Evolutionary conservation across 1,140 invertebrate genomes (phyloP), one percentile per base, ranked within the genome.

Genomic region (Ostrea denselamellosa): DNA sequence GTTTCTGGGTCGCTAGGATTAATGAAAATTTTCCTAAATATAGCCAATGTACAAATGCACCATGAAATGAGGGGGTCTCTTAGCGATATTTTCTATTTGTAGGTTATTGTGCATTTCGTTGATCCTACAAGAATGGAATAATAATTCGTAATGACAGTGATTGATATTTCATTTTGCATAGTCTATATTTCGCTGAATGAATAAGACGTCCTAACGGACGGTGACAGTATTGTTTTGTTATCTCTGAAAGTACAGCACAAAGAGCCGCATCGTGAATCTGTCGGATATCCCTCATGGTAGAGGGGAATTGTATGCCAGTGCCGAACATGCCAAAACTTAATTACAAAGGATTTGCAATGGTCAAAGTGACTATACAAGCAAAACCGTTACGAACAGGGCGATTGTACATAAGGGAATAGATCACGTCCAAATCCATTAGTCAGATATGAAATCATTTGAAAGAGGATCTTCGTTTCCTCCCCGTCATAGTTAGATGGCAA

Each of bases 361-460:
- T 77, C 68, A 77, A 22, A 77, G 68, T 77, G 68, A 44, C 68
- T 77, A 77, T 77, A 77, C 68, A 34, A 77, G 2, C 22, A 34
- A 77, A 77, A 22, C 68, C 68, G 14, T 9, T 28, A 9, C 25
- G 28, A 77, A 77, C 68, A 77, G 68, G 68, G 68, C 68, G 28
- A 77, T 77, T 28, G 68, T 9, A 25, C 68, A 77, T 28, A 28
- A 0, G 68, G 68, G 68, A 77, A 77, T 77, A 77, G 68, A 77
- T 77, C 68, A 77, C 68, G 68, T 77, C 68, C 28, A 77, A 77
- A 77, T 77, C 68, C 68, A 77, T 77, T 77, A 77, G 68, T 10
- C 68, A 25, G 68, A 22, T 34, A 28, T 25, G 25, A 77, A 34
- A 34, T 77, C 68, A 77, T 77, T 77, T 77, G 68, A 77, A 77